Base-by-base conservation (phyloP, 2,113 vertebrate species). In the Vulpes vulpes region DNA sequence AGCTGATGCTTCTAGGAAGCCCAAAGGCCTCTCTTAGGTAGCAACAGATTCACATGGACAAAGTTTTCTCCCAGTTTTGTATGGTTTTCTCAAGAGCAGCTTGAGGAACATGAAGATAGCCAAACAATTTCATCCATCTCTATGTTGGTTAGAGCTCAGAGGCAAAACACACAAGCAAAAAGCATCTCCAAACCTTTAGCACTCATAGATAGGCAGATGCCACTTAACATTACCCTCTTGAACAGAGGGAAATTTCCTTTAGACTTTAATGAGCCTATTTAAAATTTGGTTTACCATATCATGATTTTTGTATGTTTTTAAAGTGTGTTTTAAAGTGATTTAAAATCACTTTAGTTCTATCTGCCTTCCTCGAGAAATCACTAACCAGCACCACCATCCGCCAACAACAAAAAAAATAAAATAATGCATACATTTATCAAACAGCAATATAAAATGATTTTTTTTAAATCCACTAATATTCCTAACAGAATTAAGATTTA, bases 11-110 rank as follows among this genome's bases (percentile, higher is more conserved):
- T 71, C 53, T 69, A n/a, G 10, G 4, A 65, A 19, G 16, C 65
- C 16, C 27, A 35, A 30, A 67, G 30, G 81, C 35, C 20, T 60
- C 22, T 49, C 38, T 78, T 16, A 80, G 57, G 80, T 91, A 80
- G 9, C 3, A 6, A 19, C 1, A 6, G 35, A 90, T 55, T 92
- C 57, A 80, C 20, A 35, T 5, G 23, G 74, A 64, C 73, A 83
- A 81, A 73, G 6, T 86, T 73, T 94, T 79, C 94, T 82, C 32
- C 62, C 32, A 67, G 0, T 27, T 84, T 85, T 55, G 1, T 53
- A 17, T 19, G 32, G 6, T 94, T 95, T 92, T 93, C 84, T 96
- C 93, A 81, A 35, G 14, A 92, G 51, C 83, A 79, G 22, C 49
- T 79, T 38, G 3, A 53, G 14, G 38, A 71, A 38, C 64, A 38